Evolutionary conservation across 2,113 vertebrate species (phyloP), one percentile per base, ranked within the genome.

Genomic region (Australoheros scitulus): DNA sequence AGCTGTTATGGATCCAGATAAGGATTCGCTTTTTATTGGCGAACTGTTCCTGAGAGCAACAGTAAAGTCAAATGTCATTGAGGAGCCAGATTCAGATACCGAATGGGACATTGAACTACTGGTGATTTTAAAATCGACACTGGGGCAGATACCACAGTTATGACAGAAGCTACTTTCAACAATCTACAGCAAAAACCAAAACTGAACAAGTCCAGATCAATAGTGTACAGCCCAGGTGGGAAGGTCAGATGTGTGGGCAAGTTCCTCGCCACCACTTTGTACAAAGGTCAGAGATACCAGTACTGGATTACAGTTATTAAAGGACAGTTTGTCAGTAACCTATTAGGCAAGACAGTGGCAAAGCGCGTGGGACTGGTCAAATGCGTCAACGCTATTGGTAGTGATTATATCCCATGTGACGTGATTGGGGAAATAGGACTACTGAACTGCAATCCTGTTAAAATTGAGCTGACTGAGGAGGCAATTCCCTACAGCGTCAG

Each of bases 381-480:
- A 36, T 2, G 34, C 6, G 7, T 36, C 34, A 8, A 7, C 7
- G 34, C 34, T 8, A 36, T 36, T 2, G 7, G 34, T 36, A 36
- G 1, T 36, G 34, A 36, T 8, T 36, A 65, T 17, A 22, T 65
- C 0, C 11, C 38, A 22, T 6, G 15, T 18, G 24, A 11, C 6
- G 47, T 52, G 68, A 32, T 72, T 0, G 9, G 22, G 2, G 41
- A 72, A 11, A 20, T 59, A 17, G 32, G 32, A 24, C 34, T 4
- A 5, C 34, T 38, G 32, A 58, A 59, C 11, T 76, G 74, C 18
- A n/a, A 41, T 3, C 55, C 74, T 41, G 34, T 59, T 8, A 41
- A 58, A 38, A 59, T 76, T 6, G 7, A 41, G n/a, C 20, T 18
- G 13, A n/a, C 14, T 0, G 0, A 24, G 3, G 24, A 72, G 5